Evolutionary conservation across 2,113 vertebrate genomes (phyloP).

Genomic region (Patagioenas fasciata): DNA sequence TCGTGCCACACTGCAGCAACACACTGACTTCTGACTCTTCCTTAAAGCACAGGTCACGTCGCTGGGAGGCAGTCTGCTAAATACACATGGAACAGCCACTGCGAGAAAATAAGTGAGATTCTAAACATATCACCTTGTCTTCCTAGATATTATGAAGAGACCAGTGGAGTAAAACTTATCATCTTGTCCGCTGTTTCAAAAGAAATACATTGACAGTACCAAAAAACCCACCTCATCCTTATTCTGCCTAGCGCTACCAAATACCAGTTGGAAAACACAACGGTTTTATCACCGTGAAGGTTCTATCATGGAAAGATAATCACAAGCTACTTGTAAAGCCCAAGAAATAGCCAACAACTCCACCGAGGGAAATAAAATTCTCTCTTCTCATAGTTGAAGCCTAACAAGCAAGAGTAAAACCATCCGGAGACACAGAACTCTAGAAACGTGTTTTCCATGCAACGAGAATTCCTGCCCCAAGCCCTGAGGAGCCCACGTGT

Average conservation of each 20-base stretch:
- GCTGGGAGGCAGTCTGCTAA: neutral
- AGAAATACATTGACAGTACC: fast-evolving
- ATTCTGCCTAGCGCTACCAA: neutral
- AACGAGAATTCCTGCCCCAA: neutral
- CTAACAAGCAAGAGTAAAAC: neutral
- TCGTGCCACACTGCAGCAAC: fast-evolving
- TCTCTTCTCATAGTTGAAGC: neutral
- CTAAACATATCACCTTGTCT: neutral
- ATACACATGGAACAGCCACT: neutral
- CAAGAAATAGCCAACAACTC: neutral
- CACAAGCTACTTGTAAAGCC: neutral
- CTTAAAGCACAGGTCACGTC: too few species aligned
- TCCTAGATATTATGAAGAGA: fast-evolving
- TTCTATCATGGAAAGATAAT: neutral
- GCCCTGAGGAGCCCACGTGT: neutral
- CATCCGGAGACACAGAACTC: neutral
- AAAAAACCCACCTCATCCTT: neutral
- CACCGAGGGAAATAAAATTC: neutral
- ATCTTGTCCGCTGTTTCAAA: neutral
- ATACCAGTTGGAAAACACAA: neutral
- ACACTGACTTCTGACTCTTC: neutral
- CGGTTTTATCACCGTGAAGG: neutral
- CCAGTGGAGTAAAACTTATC: neutral
- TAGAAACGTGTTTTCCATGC: fast-evolving
- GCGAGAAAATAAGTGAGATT: neutral